Conservation (phyloP, 37 sponge, comb jelly and placozoan species). For the Aplysina aerophoba region DNA sequence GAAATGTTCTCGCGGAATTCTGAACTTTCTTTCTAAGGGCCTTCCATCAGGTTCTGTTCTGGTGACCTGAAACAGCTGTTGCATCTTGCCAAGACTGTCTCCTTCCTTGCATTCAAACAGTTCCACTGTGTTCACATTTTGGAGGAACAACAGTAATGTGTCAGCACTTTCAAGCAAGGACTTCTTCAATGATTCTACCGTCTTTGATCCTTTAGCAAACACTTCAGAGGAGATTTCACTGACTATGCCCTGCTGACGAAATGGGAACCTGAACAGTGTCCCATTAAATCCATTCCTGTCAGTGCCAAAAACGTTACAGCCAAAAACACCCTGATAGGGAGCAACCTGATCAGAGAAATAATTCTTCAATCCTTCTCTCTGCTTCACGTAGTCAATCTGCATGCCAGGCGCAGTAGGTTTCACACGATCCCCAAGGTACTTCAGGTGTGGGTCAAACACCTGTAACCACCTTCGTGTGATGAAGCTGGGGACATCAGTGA, state of each 20-base stretch:
- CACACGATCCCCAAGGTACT: conserved; percentile 67
- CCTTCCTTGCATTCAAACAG: conserved; percentile 39
- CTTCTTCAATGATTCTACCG: conserved; percentile 28
- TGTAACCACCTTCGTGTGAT: conserved; percentile 61
- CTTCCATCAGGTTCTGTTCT: neutral
- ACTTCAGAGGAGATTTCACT: conserved; percentile 57
- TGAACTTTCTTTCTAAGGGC: neutral
- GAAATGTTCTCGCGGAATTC: neutral
- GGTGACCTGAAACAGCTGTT: neutral
- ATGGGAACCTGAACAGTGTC: conserved; percentile 82
- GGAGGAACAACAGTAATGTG: conserved; percentile 70
- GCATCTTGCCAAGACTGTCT: neutral
- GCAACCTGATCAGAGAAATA: conserved; percentile 68
- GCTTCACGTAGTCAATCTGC: conserved; percentile 43
- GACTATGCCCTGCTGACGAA: conserved; percentile 18
- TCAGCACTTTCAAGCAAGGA: conserved; percentile 34
- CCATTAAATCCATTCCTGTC: conserved; percentile 58
- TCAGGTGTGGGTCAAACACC: conserved; percentile 87
- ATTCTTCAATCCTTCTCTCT: conserved; percentile 24
- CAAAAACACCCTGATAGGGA: conserved; percentile 74
- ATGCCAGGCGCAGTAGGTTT: conserved; percentile 70
- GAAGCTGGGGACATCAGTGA: conserved; percentile 90
- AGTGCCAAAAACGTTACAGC: conserved; percentile 54
- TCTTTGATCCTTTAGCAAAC: conserved; percentile 3
- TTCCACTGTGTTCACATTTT: conserved; percentile 57